These are phyloP conservation scores for Caenorhabditis afra DNA, from an alignment of 2,888 invertebrate genomes.

Conservation along the genomic window DNA sequence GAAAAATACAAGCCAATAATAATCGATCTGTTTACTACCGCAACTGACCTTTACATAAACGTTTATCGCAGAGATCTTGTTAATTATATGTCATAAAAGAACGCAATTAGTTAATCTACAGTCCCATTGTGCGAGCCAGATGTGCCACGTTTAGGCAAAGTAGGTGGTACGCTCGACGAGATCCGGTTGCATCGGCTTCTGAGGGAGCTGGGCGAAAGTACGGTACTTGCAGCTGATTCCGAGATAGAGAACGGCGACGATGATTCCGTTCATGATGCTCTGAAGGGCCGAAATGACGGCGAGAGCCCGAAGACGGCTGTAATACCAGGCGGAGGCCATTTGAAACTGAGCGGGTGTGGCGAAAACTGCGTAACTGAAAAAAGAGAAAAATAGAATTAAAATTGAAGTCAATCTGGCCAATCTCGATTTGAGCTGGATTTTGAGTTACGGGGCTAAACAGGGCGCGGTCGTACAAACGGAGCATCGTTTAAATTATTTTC, in stretches of 20 bases:
- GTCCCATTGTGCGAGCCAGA: not conserved
- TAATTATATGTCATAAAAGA: not conserved
- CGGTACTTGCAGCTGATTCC: conserved; percentile 67
- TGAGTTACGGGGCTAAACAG: no score
- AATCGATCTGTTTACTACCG: conserved; percentile 37
- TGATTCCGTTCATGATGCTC: conserved; percentile 51
- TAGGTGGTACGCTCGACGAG: conserved; percentile 56
- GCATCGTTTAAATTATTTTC: no score
- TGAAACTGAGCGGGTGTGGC: conserved; percentile 65
- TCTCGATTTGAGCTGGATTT: no score
- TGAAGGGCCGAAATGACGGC: conserved; percentile 57
- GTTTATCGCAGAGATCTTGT: not conserved
- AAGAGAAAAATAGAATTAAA: not conserved
- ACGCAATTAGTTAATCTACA: not conserved
- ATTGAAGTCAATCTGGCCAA: no score
- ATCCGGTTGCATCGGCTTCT: conserved; percentile 46
- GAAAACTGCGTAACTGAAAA: conserved; percentile 55
- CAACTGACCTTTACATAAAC: not conserved
- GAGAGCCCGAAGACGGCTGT: conserved; percentile 50
- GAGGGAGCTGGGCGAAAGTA: conserved; percentile 62
- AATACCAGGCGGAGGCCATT: conserved; percentile 67
- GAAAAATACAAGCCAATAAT: conserved; percentile 26
- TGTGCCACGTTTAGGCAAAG: conserved; percentile 45
- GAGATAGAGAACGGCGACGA: conserved; percentile 60
- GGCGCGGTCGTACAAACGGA: no score